Evolutionary conservation across 2,888 invertebrate species (phyloP), one percentile per base, ranked within the genome.

Genomic region (Aphidius colemani): DNA sequence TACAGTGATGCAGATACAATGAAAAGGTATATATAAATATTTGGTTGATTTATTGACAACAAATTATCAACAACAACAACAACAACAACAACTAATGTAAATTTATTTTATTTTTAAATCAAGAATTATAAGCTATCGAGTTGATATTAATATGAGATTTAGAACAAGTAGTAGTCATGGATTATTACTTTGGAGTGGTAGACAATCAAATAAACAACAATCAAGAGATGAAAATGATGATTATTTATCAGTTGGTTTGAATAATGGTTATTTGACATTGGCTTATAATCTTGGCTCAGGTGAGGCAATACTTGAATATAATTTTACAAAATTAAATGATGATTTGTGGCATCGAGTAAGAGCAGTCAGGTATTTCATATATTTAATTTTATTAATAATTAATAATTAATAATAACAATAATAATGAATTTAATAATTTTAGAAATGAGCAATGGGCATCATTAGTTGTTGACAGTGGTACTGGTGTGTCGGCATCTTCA

Each of bases 201-300:
- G 90, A 58, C 85, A 87, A 73, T 84, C 85, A 60, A 79, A 81
- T 73, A 78, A 78, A 40, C 78, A 77, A 63, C 79, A 80, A 67
- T 30, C 30, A 30, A 83, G 83, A 66, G 87, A 88, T 68, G 84
- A 85, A 48, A 86, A 86, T 48, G 87, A 88, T 59, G 94, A 95
- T 83, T 96, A 91, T 85, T 86, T 96, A 55, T 91, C 94, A 45
- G 85, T 97, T 53, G 96, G 95, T 51, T 86, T 96, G 65, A 90
- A 92, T 76, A 86, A 89, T 72, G 94, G 94, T 1, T 89, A 89
- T 63, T 86, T 94, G 3, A 91, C 83, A 69, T 85, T 88, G 74
- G 89, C 94, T 74, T 96, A 93, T 81, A 93, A 95, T 82, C 86
- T 95, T 70, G 94, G 95, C 55, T 92, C 92, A 71, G 95, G 95